phyloP scores from a whole-genome alignment of 1,140 invertebrate species.

The Globodera rostochiensis region DNA sequence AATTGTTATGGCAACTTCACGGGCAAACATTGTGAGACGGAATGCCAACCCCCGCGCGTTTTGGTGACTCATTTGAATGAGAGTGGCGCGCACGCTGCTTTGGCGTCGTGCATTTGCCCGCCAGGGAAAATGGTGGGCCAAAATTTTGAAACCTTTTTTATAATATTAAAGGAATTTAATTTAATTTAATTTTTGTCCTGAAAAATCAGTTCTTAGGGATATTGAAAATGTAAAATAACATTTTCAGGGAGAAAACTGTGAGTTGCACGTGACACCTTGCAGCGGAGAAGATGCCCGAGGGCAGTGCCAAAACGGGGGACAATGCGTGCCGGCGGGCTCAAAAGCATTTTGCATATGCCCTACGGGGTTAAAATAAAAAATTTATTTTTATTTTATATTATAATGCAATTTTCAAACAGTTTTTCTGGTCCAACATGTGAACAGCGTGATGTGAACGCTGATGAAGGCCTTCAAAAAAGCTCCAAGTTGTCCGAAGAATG shows the following conservation, averaged over 20 bases:
- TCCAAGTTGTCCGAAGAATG: not conserved
- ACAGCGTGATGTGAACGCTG: not conserved
- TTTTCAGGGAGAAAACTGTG: not conserved
- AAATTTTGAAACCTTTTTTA: no score
- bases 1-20: slow-evolving; percentile 10
- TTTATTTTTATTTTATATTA: not conserved
- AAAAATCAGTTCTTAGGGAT: no score
- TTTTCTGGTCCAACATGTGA: slow-evolving; percentile 13
- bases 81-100: not conserved
- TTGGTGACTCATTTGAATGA: not conserved
- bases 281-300: not conserved
- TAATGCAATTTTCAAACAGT: not conserved
- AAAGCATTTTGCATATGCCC: slow-evolving; percentile 32
- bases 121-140: slow-evolving; percentile 1
- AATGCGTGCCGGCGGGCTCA: slow-evolving; percentile 20
- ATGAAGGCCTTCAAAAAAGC: no score
- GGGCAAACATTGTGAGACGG: slow-evolving; percentile 3
- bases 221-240: not conserved
- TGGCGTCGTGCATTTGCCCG: slow-evolving; percentile 4
- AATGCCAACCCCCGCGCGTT: slow-evolving; percentile 10
- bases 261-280: slow-evolving; percentile 9
- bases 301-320: slow-evolving; percentile 25
- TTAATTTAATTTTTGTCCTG: no score
- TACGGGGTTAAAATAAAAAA: slow-evolving; percentile 12
- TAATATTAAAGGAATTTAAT: no score